A percentile compares a stretch with the other conserved stretches of the same genome.
phyloP scores from a whole-genome alignment of 2,113 vertebrate genomes.

The Gymnogyps californianus region DNA sequence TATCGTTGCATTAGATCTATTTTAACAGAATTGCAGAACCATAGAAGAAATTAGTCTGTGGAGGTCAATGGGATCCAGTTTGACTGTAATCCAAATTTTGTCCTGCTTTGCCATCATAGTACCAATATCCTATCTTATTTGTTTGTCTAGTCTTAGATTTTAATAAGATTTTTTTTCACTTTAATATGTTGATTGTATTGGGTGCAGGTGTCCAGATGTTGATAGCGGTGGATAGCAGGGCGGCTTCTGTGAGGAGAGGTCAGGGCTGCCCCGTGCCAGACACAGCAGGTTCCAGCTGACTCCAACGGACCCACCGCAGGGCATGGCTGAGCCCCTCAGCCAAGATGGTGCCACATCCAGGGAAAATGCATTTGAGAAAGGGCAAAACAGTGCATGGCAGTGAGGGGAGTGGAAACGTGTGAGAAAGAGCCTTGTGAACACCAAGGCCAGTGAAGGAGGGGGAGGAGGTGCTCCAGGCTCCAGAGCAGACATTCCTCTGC shows the following conservation, averaged over 20 bases:
- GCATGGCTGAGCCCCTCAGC: background rate
- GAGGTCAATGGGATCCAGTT: background rate
- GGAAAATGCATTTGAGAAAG: background rate
- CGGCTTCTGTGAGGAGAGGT: no score
- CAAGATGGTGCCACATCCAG: no score
- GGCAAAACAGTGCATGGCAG: background rate
- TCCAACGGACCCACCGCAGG: background rate
- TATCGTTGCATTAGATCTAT: background rate
- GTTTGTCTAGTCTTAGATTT: background rate
- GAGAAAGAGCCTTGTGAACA: background rate
- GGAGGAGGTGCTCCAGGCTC: background rate
- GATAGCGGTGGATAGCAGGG: fast-evolving
- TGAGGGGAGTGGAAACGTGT: background rate
- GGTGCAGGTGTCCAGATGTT: no score
- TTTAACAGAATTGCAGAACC: background rate
- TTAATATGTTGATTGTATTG: background rate
- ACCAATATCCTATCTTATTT: background rate
- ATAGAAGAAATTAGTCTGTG: background rate
- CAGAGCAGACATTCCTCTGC: background rate
- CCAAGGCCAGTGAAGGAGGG: background rate
- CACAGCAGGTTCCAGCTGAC: fast-evolving
- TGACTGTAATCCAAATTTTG: background rate
- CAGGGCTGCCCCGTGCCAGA: background rate
- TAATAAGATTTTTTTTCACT: background rate
- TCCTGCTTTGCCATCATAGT: background rate